Conservation (phyloP, 2,113 vertebrate species). For the Chunga burmeisteri region DNA sequence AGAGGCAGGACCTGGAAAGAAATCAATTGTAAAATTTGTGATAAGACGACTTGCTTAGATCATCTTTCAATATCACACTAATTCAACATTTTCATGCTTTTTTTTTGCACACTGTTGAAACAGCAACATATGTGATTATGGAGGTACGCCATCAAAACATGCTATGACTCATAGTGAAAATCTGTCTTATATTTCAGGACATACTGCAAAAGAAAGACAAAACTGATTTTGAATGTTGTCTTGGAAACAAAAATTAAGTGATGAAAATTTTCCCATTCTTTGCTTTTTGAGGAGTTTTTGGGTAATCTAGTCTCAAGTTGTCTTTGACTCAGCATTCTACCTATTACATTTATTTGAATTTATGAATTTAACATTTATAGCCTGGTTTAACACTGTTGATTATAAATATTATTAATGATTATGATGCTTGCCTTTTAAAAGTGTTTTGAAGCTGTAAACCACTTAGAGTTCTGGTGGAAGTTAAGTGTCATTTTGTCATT, state of each 20-base stretch:
- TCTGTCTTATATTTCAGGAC: neutral
- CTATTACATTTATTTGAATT: neutral
- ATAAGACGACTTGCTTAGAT: neutral
- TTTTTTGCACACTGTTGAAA: neutral
- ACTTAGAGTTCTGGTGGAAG: neutral
- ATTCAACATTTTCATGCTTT: neutral
- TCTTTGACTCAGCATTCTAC: neutral
- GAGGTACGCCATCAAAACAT: neutral
- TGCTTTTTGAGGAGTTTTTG: neutral
- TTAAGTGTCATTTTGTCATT: neutral
- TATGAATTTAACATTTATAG: neutral
- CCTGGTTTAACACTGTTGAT: neutral
- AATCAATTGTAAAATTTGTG: neutral
- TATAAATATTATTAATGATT: neutral
- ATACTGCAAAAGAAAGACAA: neutral
- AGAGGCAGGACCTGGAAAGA: neutral
- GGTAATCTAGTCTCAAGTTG: neutral
- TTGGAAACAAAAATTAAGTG: neutral
- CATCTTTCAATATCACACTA: neutral
- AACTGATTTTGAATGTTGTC: neutral
- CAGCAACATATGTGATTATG: accelerated
- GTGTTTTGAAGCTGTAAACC: neutral
- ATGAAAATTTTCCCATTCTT: neutral
- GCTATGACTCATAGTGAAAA: neutral
- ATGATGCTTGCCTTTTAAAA: neutral